Base-by-base conservation (phyloP, 2,888 invertebrate species). In the Cactoblastis cactorum region DNA sequence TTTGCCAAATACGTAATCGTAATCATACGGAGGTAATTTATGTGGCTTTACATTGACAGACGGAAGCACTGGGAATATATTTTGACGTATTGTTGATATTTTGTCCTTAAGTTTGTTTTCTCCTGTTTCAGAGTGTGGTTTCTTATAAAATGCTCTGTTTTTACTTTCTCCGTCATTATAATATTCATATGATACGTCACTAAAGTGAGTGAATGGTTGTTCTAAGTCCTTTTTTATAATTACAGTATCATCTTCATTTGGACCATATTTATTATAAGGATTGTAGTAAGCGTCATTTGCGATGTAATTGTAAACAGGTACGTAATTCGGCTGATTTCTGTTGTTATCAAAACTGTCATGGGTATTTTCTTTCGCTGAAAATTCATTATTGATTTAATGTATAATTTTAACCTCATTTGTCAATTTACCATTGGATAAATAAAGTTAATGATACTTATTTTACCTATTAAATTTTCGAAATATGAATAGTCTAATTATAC, bases 211-310 rank as follows among this genome's bases (percentile, higher is more conserved):
- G n/a, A n/a, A n/a, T n/a, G n/a, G n/a, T n/a, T n/a, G n/a, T n/a
- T n/a, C n/a, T n/a, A n/a, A n/a, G n/a, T n/a, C n/a, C n/a, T 8
- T 14, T 11, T 5, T 41, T 4, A 8, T 22, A 5, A 0, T 11
- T 17, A n/a, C 9, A 35, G 14, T 35, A 33, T 45, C 35, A 22
- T 66, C 61, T 2, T 49, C 51, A 32, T 77, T 73, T 0, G 75
- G 75, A 12, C 74, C 79, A 8, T 67, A 66, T 17, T 67, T 66
- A 52, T 83, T 82, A 9, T 65, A 50, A 3, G 81, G 64, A 47
- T 76, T 76, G 32, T 67, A 82, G 53, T 74, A 71, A 1, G 78
- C 83, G 33, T 77, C 67, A 5, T 71, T 56, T 0, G 80, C 72
- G 3, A 55, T 64, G 48, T 69, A 77, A 55, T 72, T 70, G 45